phyloP scores from a whole-genome alignment of 2,888 invertebrate species.

The Operophtera brumata region DNA sequence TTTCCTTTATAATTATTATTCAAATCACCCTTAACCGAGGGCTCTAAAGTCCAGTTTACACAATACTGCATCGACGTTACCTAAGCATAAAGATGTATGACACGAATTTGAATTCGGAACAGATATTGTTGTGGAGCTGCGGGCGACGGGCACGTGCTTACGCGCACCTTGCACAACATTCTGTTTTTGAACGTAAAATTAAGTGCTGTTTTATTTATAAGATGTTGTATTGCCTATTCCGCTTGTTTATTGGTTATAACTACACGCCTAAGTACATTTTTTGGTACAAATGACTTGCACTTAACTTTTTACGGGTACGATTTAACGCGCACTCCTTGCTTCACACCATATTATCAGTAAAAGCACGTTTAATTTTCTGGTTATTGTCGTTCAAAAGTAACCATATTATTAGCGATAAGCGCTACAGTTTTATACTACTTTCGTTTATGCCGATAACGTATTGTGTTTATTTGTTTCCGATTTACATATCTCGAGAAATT shows the following conservation, averaged over 20 bases:
- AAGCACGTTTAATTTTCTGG: constrained; percentile 24
- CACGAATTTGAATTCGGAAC: constrained; percentile 76
- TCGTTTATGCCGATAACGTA: constrained; percentile 2
- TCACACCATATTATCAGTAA: constrained; percentile 29
- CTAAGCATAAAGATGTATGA: constrained; percentile 75
- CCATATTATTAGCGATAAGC: constrained; percentile 27
- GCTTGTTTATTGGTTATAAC: constrained; percentile 37
- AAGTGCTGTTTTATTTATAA: constrained; percentile 61
- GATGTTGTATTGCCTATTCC: constrained; percentile 47
- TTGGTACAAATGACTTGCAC: constrained; percentile 33
- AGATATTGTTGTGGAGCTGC: constrained; percentile 68
- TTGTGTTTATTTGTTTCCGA: constrained; percentile 17
- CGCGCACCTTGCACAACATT: constrained; percentile 74
- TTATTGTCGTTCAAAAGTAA: constrained; percentile 21
- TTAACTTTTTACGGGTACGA: constrained; percentile 32
- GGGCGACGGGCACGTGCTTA: constrained; percentile 75
- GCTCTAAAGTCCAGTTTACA: constrained; percentile 70
- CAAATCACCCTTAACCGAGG: constrained; percentile 64
- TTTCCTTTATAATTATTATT: constrained; percentile 75
- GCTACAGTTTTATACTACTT: constrained; percentile 7
- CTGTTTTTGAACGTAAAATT: constrained; percentile 57
- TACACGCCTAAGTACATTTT: constrained; percentile 34
- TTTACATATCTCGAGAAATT: constrained; percentile 13
- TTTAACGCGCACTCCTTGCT: constrained; percentile 29
- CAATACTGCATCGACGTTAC: constrained; percentile 49